phyloP scores from a whole-genome alignment of 2,797 vertebrate species.

The Chaenodraco wilsoni region DNA sequence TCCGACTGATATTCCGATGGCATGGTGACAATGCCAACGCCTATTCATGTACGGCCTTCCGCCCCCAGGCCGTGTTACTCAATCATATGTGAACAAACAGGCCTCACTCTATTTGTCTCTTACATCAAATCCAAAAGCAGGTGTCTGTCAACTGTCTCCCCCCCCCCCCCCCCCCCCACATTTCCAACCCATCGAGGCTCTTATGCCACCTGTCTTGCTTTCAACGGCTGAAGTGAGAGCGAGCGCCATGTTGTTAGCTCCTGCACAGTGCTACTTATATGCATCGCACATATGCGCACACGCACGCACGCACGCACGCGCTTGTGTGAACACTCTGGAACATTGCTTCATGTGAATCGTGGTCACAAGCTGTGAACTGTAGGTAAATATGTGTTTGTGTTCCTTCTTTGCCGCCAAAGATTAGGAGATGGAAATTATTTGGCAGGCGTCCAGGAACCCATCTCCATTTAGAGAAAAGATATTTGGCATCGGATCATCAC shows the following conservation, averaged over 20 bases:
- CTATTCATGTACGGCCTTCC: slow-evolving; percentile 74
- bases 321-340: slow-evolving; percentile 55
- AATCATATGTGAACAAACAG: slow-evolving; percentile 76
- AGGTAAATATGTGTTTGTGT: slow-evolving; percentile 83
- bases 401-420: slow-evolving; percentile 75
- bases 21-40: slow-evolving; percentile 70
- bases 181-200: not conserved
- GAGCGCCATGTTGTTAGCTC: slow-evolving; percentile 52
- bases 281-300: slow-evolving; percentile 34
- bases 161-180: too few species aligned
- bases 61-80: slow-evolving; percentile 71
- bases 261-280: slow-evolving; percentile 43
- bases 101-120: slow-evolving; percentile 40
- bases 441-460: slow-evolving; percentile 75
- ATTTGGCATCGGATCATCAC: slow-evolving; percentile 78
- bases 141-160: slow-evolving; percentile 64
- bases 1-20: slow-evolving; percentile 71
- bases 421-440: slow-evolving; percentile 84
- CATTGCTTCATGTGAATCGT: slow-evolving; percentile 66
- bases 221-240: slow-evolving; percentile 36
- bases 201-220: slow-evolving; percentile 54
- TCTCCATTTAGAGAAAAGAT: slow-evolving; percentile 79
- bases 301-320: slow-evolving; percentile 16
- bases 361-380: slow-evolving; percentile 81
- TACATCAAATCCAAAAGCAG: slow-evolving; percentile 61